A percentile compares a stretch with the other conserved stretches of the same genome.
phyloP scores from a whole-genome alignment of 2,888 invertebrate genomes.

The Sarcophaga caerulescens region DNA sequence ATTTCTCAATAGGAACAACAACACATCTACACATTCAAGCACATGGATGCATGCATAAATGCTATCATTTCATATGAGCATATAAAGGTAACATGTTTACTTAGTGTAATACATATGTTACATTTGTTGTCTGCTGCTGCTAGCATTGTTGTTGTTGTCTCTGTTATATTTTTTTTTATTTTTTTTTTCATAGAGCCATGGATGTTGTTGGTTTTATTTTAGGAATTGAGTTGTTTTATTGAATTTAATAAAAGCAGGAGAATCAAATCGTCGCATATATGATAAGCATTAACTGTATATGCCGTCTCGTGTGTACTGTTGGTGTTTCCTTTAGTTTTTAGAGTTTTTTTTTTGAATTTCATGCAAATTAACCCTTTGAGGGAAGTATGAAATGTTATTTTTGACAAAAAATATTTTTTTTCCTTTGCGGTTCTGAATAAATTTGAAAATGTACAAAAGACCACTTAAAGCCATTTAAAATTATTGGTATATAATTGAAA shows the following conservation, averaged over 20 bases:
- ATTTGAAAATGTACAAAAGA: neutral
- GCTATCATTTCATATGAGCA: neutral
- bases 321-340: neutral
- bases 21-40: neutral
- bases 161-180: neutral
- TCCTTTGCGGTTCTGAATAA: neutral
- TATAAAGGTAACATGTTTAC: neutral
- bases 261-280: neutral
- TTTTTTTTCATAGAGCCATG: neutral
- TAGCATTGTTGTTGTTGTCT: slow-evolving; percentile 38
- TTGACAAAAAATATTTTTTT: no score
- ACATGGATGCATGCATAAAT: neutral
- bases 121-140: slow-evolving; percentile 31
- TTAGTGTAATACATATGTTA: slow-evolving; percentile 53
- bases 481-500: no score
- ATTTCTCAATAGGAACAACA: neutral
- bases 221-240: slow-evolving; percentile 56
- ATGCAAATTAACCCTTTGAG: slow-evolving; percentile 8
- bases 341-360: neutral
- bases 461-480: no score
- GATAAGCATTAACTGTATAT: neutral
- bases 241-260: neutral
- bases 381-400: neutral
- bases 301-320: neutral
- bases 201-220: slow-evolving; percentile 33